Percentiles rank a stretch among this genome's conserved stretches.
Evolutionary conservation across 2,797 vertebrate species (phyloP).

Genomic region (Rhabdomys pumilio): DNA sequence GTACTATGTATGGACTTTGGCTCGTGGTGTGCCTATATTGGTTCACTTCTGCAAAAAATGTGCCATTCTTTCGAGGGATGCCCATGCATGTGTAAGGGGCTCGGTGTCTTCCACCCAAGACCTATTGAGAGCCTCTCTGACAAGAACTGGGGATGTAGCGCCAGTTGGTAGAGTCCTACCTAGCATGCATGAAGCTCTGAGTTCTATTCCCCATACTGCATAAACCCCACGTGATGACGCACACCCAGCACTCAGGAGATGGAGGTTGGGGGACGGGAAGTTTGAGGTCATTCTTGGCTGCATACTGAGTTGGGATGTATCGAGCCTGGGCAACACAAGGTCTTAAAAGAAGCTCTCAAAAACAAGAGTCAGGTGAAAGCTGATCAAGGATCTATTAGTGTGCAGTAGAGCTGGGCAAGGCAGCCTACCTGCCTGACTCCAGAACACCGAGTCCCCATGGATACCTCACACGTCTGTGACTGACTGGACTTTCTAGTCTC

Average conservation of each 20-base stretch:
- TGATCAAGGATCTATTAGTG: background rate
- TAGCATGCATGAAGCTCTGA: too few species aligned
- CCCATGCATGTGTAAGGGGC: background rate
- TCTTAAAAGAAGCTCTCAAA: background rate
- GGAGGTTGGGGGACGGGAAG: background rate
- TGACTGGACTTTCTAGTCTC: background rate
- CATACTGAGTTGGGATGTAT: background rate
- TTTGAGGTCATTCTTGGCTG: background rate
- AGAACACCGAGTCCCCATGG: background rate
- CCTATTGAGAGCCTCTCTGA: background rate
- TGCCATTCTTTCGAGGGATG: background rate
- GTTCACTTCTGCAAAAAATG: background rate
- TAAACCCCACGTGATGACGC: background rate
- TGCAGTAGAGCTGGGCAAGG: background rate
- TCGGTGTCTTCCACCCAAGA: background rate
- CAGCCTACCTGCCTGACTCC: background rate
- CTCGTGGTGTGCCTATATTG: fast-evolving
- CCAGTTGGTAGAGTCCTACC: background rate
- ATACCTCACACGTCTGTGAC: background rate
- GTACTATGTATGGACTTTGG: too few species aligned
- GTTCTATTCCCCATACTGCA: background rate
- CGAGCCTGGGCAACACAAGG: background rate
- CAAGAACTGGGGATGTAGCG: background rate
- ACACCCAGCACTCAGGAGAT: background rate
- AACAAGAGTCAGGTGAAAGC: background rate